Evolutionary conservation across 2,888 invertebrate species (phyloP).

Genomic region (Orgyia antiqua): DNA sequence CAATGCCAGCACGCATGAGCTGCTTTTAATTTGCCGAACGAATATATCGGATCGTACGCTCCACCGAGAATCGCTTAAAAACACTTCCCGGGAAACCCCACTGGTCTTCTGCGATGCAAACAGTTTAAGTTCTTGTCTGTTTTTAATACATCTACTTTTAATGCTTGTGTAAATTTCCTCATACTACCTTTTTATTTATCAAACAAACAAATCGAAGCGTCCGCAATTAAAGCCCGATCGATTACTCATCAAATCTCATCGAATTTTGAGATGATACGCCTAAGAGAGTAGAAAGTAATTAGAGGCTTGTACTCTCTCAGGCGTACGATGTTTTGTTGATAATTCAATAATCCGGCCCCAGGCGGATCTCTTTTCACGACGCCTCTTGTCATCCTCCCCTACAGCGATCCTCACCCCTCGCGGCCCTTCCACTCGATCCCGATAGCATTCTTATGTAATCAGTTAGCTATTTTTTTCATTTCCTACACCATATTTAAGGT

Average conservation of each 20-base stretch:
- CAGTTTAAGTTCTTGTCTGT: constrained; percentile 37
- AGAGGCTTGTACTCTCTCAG: constrained; percentile 56
- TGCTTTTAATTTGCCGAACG: constrained; percentile 74
- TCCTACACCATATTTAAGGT: constrained; percentile 50
- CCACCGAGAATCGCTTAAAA: constrained; percentile 57
- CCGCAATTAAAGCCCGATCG: constrained; percentile 50
- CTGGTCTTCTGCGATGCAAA: constrained; percentile 31
- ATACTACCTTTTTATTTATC: constrained; percentile 33
- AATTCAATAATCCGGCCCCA: constrained; percentile 69
- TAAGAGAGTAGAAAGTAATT: constrained; percentile 64
- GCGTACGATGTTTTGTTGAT: constrained; percentile 72
- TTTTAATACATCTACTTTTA: constrained; percentile 46
- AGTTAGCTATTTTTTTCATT: constrained; percentile 59
- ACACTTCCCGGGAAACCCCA: constrained; percentile 60
- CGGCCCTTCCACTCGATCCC: constrained; percentile 31
- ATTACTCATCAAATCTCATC: constrained; percentile 57
- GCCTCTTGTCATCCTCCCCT: constrained; percentile 29
- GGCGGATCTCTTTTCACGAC: constrained; percentile 56
- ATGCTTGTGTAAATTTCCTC: constrained; percentile 36
- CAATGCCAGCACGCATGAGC: constrained; percentile 68
- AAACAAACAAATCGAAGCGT: constrained; percentile 36
- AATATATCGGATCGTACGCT: constrained; percentile 54
- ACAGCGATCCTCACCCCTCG: constrained; percentile 19
- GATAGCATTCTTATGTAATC: constrained; percentile 58
- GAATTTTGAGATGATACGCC: constrained; percentile 53